A percentile compares a stretch with the other conserved stretches of the same genome.
Conservation (phyloP, 2,113 vertebrate genomes). For the Felis chaus region DNA sequence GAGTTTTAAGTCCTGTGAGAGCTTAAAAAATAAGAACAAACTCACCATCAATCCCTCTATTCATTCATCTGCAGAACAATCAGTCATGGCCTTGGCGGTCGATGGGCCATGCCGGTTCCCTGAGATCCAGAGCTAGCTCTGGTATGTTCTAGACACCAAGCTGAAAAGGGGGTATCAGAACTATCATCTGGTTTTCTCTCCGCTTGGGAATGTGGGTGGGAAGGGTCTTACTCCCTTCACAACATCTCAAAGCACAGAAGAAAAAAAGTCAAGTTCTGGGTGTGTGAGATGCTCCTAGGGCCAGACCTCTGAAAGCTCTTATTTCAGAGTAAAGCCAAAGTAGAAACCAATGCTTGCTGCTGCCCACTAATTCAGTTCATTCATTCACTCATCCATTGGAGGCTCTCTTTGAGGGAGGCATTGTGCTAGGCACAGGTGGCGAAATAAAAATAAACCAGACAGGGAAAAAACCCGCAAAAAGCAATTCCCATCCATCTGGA, state of each 20-base stretch:
- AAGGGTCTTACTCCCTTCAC: background rate
- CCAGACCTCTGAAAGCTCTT: background rate
- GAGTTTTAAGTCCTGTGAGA: background rate
- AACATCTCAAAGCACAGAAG: background rate
- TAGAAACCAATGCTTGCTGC: background rate
- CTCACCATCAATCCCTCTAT: background rate
- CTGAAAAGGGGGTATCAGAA: background rate
- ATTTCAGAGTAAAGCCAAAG: background rate
- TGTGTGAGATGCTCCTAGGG: background rate
- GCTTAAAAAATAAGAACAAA: conserved; percentile 27
- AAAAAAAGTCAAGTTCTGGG: background rate
- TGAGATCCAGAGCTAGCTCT: background rate
- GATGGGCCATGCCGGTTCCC: background rate
- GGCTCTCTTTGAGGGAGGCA: background rate
- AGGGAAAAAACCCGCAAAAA: conserved; percentile 37
- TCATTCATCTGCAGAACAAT: background rate
- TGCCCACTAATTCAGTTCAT: background rate
- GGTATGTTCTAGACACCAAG: background rate
- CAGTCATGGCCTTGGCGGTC: background rate
- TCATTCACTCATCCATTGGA: conserved; percentile 8
- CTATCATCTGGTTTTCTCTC: background rate
- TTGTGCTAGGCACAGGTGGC: conserved; percentile 52
- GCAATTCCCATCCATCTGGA: conserved; percentile 52
- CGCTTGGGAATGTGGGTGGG: background rate
- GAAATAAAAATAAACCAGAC: conserved; percentile 67